Evolutionary conservation across 2,888 invertebrate genomes (phyloP).

Genomic region (Eupithecia inturbata): DNA sequence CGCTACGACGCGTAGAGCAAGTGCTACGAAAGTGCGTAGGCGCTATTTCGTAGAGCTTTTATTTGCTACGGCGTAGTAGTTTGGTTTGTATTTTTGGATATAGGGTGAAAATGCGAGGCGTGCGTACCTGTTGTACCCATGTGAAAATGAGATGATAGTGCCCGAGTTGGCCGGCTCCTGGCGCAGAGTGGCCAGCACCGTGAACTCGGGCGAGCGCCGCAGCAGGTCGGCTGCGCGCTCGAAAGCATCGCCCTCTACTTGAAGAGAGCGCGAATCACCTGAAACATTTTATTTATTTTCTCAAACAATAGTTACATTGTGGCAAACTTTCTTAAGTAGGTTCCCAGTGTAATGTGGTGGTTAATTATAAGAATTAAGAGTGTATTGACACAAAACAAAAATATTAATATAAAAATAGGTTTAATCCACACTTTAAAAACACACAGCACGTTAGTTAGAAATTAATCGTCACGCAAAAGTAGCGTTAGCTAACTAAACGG

Average conservation of each 20-base stretch:
- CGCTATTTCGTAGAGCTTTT: conserved; percentile 27
- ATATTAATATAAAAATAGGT: background rate
- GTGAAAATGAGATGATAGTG: conserved; percentile 92
- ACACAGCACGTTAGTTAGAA: background rate
- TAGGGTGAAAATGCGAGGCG: background rate
- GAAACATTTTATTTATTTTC: conserved; percentile 44
- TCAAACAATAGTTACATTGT: too few relatives aligned
- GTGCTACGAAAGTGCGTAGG: conserved; percentile 29
- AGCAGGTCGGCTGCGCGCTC: conserved; percentile 88
- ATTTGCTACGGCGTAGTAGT: conserved; percentile 27
- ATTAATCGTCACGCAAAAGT: conserved; percentile 5
- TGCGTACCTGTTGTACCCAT: conserved; percentile 89
- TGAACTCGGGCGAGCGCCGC: conserved; percentile 90
- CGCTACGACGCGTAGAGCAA: conserved; percentile 29
- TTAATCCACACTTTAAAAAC: background rate
- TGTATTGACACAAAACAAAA: background rate
- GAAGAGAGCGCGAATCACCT: conserved; percentile 90
- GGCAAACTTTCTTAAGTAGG: too few relatives aligned
- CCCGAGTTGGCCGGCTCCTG: conserved; percentile 93
- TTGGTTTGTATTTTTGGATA: background rate
- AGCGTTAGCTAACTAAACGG: background rate
- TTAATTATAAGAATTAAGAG: too few relatives aligned
- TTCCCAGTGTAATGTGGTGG: too few relatives aligned
- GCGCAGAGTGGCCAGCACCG: conserved; percentile 89
- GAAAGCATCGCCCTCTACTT: conserved; percentile 87